Conservation (phyloP, 2,888 invertebrate species). For the Aradus depressus region DNA sequence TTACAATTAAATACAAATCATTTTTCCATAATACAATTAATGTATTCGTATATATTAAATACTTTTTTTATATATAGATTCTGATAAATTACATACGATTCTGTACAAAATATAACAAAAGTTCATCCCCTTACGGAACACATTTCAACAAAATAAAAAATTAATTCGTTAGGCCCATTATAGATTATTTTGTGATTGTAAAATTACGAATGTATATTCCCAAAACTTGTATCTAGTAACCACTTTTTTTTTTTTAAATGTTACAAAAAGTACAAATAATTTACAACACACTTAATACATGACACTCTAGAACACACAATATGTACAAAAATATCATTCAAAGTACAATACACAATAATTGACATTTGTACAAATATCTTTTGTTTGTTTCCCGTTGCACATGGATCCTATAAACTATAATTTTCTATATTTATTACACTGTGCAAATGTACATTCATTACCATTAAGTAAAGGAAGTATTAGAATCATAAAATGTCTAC, state of each 20-base stretch:
- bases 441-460: slow-evolving; percentile 32
- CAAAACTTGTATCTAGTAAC: slow-evolving; percentile 4
- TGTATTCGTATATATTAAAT: too few relatives aligned
- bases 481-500: slow-evolving; percentile 16
- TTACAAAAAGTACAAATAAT: slow-evolving; percentile 29
- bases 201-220: slow-evolving; percentile 8
- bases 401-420: slow-evolving; percentile 19
- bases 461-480: slow-evolving; percentile 16
- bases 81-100: slow-evolving; percentile 7
- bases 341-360: slow-evolving; percentile 41
- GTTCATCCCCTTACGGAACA: slow-evolving; percentile 3
- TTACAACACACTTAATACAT: slow-evolving; percentile 38
- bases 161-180: slow-evolving; percentile 13
- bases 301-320: slow-evolving; percentile 41
- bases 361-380: slow-evolving; percentile 42
- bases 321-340: slow-evolving; percentile 47
- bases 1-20: too few relatives aligned
- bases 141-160: slow-evolving; percentile 13
- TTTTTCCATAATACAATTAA: too few relatives aligned
- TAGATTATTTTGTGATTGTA: slow-evolving; percentile 15
- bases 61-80: too few relatives aligned
- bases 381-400: slow-evolving; percentile 28
- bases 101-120: slow-evolving; percentile 15
- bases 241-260: slow-evolving; percentile 6
- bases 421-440: slow-evolving; percentile 29